Evolutionary conservation across 2,888 invertebrate genomes (phyloP).

Genomic region (Tenthredo livida): DNA sequence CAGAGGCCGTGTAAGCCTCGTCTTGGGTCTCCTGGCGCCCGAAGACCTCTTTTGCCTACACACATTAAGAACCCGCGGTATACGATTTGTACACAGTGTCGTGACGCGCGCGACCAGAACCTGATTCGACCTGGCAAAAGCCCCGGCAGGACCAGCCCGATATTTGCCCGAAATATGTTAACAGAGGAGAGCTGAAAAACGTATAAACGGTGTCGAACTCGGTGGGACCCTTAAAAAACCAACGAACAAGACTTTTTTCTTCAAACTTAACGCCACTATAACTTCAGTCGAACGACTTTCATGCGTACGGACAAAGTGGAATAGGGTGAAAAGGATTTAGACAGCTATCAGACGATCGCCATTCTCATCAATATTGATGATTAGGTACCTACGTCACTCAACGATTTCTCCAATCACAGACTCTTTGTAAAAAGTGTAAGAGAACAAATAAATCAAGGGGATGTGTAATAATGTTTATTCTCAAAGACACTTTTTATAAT

Average conservation of each 20-base stretch:
- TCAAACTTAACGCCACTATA: neutral
- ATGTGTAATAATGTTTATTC: neutral
- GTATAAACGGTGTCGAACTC: neutral
- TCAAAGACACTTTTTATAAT: too few species aligned
- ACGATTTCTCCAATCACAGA: neutral
- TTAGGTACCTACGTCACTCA: neutral
- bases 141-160: slow-evolving; percentile 6
- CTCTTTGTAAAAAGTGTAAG: neutral
- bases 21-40: slow-evolving; percentile 26
- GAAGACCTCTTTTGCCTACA: slow-evolving; percentile 5
- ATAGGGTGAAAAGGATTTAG: neutral
- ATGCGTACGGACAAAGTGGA: neutral
- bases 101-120: slow-evolving; percentile 38
- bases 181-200: slow-evolving; percentile 6
- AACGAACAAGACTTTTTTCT: slow-evolving; percentile 16
- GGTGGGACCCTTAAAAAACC: slow-evolving; percentile 17
- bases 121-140: slow-evolving; percentile 30
- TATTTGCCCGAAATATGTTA: slow-evolving; percentile 42
- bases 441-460: neutral
- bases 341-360: neutral
- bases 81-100: slow-evolving; percentile 38
- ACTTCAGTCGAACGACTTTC: neutral
- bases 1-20: slow-evolving; percentile 29
- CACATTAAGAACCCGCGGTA: slow-evolving; percentile 7
- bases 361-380: neutral